phyloP scores from a whole-genome alignment of 2,113 vertebrate genomes.

The Mesitornis unicolor region DNA sequence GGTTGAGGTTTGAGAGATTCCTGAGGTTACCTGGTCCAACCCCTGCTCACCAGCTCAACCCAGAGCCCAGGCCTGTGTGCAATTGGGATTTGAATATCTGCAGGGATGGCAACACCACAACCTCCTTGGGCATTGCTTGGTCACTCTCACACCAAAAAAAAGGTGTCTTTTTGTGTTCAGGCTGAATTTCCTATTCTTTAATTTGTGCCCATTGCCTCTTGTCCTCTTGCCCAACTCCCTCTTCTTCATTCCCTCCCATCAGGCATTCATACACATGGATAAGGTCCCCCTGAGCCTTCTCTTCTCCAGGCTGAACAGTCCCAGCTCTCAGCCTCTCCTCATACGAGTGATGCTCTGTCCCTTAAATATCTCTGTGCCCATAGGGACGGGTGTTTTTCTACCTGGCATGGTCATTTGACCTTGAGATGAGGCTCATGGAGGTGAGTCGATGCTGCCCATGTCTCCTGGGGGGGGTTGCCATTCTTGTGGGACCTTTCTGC shows the following conservation, averaged over 20 bases:
- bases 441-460: not conserved
- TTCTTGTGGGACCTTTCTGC: not conserved
- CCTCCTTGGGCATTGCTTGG: not conserved
- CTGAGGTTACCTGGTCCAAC: not conserved
- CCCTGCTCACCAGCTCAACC: not conserved
- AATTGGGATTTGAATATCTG: not conserved
- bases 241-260: not conserved
- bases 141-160: not conserved
- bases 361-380: not conserved
- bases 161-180: not conserved
- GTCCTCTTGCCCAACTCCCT: not conserved
- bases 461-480: not conserved
- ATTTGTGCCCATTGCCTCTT: not conserved
- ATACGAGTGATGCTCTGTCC: not conserved
- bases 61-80: not conserved
- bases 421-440: not conserved
- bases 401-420: not conserved
- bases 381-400: not conserved
- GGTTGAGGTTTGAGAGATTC: not conserved
- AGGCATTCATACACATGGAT: not conserved
- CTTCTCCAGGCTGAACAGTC: not conserved
- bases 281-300: not conserved
- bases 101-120: not conserved
- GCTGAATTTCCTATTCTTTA: not conserved
- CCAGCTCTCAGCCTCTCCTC: not conserved